Evolutionary conservation across 2,888 invertebrate species (phyloP).

Genomic region (Chrysodeixis includens): DNA sequence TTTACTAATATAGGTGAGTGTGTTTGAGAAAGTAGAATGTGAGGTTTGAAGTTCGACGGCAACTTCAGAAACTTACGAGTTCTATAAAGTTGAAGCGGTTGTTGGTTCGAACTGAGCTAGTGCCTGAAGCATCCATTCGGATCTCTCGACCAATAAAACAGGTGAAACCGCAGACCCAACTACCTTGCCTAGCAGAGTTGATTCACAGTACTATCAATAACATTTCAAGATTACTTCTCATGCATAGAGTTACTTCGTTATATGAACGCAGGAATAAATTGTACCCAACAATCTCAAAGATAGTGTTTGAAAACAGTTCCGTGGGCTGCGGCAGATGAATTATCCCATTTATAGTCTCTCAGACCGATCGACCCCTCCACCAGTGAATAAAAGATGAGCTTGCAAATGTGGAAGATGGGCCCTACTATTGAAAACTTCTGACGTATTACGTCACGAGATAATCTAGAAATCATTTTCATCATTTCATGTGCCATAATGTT

Average conservation of each 20-base stretch:
- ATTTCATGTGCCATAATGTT: background rate
- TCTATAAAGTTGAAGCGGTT: background rate
- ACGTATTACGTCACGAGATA: constrained; percentile 24
- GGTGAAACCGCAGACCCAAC: constrained; percentile 16
- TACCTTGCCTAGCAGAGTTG: too few relatives aligned
- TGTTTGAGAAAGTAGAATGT: too few relatives aligned
- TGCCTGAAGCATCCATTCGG: background rate
- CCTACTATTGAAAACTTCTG: constrained; percentile 20
- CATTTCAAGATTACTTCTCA: too few relatives aligned
- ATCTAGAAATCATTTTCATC: background rate
- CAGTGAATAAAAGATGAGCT: constrained; percentile 74
- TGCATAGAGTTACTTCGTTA: too few relatives aligned
- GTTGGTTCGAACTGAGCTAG: background rate
- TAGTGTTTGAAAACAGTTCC: constrained; percentile 48
- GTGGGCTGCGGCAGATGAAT: constrained; percentile 62
- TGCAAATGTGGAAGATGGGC: constrained; percentile 62
- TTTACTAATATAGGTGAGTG: background rate
- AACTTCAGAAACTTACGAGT: background rate
- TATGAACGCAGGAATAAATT: constrained; percentile 10
- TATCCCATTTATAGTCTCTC: constrained; percentile 64
- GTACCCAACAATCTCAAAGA: constrained; percentile 41
- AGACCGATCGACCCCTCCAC: constrained; percentile 57
- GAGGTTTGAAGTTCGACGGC: background rate
- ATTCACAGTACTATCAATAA: too few relatives aligned
- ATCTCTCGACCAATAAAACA: background rate